Evolutionary conservation across 2,888 invertebrate genomes (phyloP), one percentile per base, ranked within the genome.

Genomic region (Erannis defoliaria): DNA sequence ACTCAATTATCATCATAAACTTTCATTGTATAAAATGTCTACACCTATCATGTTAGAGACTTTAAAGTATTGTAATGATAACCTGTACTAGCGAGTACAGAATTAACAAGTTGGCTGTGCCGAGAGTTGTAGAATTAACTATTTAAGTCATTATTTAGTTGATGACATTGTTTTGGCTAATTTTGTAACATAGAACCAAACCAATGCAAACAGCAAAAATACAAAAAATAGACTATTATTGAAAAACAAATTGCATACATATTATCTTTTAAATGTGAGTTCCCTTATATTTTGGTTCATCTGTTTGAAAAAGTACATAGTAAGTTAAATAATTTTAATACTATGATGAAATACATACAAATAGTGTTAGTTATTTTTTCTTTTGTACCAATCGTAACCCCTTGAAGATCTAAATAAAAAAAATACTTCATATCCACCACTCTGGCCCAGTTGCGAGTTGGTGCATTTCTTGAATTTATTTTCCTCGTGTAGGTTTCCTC

Each of bases 91-190:
- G 80, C 82, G 18, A 82, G 82, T 78, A 80, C 72, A 80, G 77
- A 87, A 84, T 80, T 82, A 83, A 79, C 81, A 82, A 79, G 77
- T 82, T 87, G 89, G 89, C 89, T 89, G 89, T 89, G 89, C 84
- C 67, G 77, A 80, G 78, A 77, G 73, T 71, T 67, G 55, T 80
- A 79, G 71, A 75, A 71, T 63, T 73, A 73, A 71, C 51, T 18
- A 53, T 63, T 56, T 60, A 33, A 55, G 64, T 57, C 42, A 53
- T 56, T 58, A 55, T 51, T 31, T 62, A 54, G 49, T 49, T 40
- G 23, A 23, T 50, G 33, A 26, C 38, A 53, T 31, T 55, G 37
- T 62, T 64, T 50, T 37, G 45, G 43, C 38, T 63, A 40, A 48
- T 55, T 26, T 49, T 50, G 29, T 49, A 57, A 48, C 29, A 57